Base-by-base conservation (phyloP, 2,888 invertebrate genomes). In the Geophilus truncorum region DNA sequence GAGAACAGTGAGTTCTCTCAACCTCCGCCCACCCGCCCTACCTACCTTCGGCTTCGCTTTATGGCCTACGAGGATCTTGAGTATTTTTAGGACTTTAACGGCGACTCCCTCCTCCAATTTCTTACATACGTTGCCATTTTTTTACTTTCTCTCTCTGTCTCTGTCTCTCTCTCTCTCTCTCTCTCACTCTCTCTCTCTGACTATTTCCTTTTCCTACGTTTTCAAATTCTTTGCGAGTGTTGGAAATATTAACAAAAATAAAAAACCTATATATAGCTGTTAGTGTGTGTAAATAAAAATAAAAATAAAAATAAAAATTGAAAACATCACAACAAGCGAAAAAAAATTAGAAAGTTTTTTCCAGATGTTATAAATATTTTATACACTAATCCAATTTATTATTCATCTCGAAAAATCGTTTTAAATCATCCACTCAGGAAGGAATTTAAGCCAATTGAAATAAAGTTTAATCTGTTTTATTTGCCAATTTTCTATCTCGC, bases 31-130 rank as follows among this genome's bases (percentile, higher is more conserved):
- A 18, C 51, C 51, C n/a, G 7, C 51, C 51, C 51, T 51, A 18
- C 51, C 51, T n/a, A 51, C 51, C 51, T 51, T 51, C 51, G 51
- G 51, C 51, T 51, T 51, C 51, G 51, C 51, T 51, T 51, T 51
- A 51, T 51, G 51, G 51, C 51, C 51, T 51, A 51, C 51, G 51
- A 51, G 51, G 51, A 51, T 51, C 51, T 51, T 18, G 51, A 51
- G 51, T 51, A 51, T 51, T 51, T 51, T 51, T 51, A 51, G 51
- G 51, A 51, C 51, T 51, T 51, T 51, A 51, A 51, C 51, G 51
- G 51, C 18, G 51, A 32, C 28, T 32, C 75, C 32, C 75, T 75
- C 75, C 75, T 75, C 75, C 75, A 75, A 75, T 75, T 32, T 32
- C 28, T 75, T 75, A 51, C 51, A 51, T 51, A 51, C 51, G 51